These are phyloP conservation scores for Pagetopsis macropterus DNA, from an alignment of 2,797 vertebrate species.

Conservation along the genomic window DNA sequence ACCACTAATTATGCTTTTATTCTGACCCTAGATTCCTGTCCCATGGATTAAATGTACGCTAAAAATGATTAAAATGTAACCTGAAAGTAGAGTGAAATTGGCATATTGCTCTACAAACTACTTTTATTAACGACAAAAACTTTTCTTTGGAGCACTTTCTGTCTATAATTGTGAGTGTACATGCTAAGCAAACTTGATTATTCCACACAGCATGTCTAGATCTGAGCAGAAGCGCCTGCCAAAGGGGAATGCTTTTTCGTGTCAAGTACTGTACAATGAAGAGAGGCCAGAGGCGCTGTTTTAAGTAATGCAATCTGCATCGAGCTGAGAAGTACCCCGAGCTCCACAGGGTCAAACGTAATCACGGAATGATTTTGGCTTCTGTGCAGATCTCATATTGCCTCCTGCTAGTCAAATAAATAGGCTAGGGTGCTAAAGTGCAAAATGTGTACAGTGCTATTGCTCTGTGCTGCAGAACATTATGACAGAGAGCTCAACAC, in stretches of 20 bases:
- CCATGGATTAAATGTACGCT: background rate
- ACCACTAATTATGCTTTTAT: background rate
- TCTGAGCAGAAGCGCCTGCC: slow-evolving; percentile 39
- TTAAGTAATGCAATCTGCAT: slow-evolving; percentile 69
- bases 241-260: slow-evolving; percentile 45
- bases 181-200: slow-evolving; percentile 42
- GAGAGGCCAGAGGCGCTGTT: slow-evolving; percentile 54
- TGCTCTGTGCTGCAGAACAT: slow-evolving; percentile 14
- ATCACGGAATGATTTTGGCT: slow-evolving; percentile 70
- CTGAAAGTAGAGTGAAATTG: background rate
- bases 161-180: slow-evolving; percentile 4
- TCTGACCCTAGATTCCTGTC: background rate
- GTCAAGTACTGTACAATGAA: slow-evolving; percentile 60
- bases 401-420: slow-evolving; percentile 61
- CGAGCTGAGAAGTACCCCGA: slow-evolving; percentile 47
- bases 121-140: background rate
- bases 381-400: slow-evolving; percentile 59
- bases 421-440: slow-evolving; percentile 47
- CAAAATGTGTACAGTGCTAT: slow-evolving; percentile 30
- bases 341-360: slow-evolving; percentile 60
- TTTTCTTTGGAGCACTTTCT: slow-evolving; percentile 5
- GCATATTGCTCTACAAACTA: background rate
- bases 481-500: slow-evolving; percentile 26
- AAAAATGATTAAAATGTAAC: background rate
- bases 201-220: slow-evolving; percentile 16